Evolutionary conservation across 2,888 invertebrate genomes (phyloP).

Genomic region (Anarsia innoxiella): DNA sequence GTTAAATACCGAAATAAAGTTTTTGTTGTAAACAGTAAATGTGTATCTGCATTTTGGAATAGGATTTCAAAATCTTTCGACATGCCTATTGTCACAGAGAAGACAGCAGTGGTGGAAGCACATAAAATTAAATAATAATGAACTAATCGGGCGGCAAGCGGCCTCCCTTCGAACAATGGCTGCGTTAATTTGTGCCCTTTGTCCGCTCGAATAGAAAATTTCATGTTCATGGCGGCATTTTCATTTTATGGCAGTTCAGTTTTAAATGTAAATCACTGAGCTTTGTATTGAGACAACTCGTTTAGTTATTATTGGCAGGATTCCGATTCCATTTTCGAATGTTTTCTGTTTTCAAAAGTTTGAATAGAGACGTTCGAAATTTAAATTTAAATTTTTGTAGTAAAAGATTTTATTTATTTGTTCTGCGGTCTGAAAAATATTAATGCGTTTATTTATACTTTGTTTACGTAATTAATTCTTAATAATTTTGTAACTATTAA

Average conservation of each 20-base stretch:
- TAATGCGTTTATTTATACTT: too few relatives aligned
- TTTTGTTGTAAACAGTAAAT: background rate
- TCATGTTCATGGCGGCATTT: slow-evolving; percentile 57
- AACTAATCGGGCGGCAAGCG: slow-evolving; percentile 51
- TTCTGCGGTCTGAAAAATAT: too few relatives aligned
- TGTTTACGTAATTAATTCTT: too few relatives aligned
- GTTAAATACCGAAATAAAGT: background rate
- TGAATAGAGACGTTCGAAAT: slow-evolving; percentile 1
- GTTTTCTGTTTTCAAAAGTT: slow-evolving; percentile 1
- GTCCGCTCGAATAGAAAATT: slow-evolving; percentile 69
- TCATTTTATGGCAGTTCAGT: slow-evolving; percentile 53
- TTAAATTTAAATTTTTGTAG: background rate
- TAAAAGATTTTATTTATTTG: too few relatives aligned
- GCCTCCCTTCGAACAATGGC: slow-evolving; percentile 54
- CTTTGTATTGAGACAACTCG: slow-evolving; percentile 48
- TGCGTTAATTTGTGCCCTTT: slow-evolving; percentile 67
- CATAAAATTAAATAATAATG: slow-evolving; percentile 69
- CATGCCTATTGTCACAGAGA: slow-evolving; percentile 7
- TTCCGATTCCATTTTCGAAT: slow-evolving; percentile 18
- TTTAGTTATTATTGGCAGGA: slow-evolving; percentile 29
- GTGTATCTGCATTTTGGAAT: background rate
- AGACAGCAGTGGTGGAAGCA: slow-evolving; percentile 30
- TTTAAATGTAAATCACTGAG: slow-evolving; percentile 63
- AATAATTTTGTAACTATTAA: too few relatives aligned
- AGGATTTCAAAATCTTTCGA: background rate